These are phyloP conservation scores for Apocheima hispidaria DNA, from an alignment of 2,888 invertebrate species.

Conservation along the genomic window DNA sequence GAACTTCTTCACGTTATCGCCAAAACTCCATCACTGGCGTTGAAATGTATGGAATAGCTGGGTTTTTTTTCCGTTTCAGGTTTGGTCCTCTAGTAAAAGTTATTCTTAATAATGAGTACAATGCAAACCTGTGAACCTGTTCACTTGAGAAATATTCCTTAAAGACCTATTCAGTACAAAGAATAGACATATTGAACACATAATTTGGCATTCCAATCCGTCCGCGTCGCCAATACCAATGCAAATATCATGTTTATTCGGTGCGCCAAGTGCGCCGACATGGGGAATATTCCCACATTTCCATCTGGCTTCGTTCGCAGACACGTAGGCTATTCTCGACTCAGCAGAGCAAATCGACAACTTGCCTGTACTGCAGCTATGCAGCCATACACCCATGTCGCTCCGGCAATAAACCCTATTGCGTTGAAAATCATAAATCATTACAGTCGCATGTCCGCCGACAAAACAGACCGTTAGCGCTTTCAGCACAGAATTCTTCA, in stretches of 20 bases:
- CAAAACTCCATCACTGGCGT: too few relatives aligned
- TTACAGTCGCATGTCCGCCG: conserved; percentile 46
- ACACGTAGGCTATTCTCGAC: conserved; percentile 34
- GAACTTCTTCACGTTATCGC: too few relatives aligned
- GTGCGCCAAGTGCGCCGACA: conserved; percentile 35
- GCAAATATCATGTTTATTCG: conserved; percentile 41
- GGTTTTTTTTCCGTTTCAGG: too few relatives aligned
- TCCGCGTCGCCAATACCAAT: conserved; percentile 29
- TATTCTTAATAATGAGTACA: too few relatives aligned
- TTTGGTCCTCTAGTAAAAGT: too few relatives aligned
- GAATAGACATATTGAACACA: conserved; percentile 15
- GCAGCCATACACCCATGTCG: conserved; percentile 30
- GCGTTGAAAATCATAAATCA: conserved; percentile 51
- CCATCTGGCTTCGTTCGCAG: conserved; percentile 28
- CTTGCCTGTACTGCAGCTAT: conserved; percentile 16
- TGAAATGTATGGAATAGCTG: too few relatives aligned
- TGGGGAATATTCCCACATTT: conserved; percentile 31
- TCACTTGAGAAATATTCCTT: conserved; percentile 2
- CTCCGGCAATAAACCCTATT: conserved; percentile 44
- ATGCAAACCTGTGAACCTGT: neutral
- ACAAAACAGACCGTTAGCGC: conserved; percentile 45
- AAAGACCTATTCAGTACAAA: conserved; percentile 5
- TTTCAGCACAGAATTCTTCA: conserved; percentile 40
- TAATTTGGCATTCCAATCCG: conserved; percentile 26
- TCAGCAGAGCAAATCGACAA: conserved; percentile 39